Base-by-base conservation (phyloP, 2,888 invertebrate genomes). In the Caenorhabditis sulstoni region DNA sequence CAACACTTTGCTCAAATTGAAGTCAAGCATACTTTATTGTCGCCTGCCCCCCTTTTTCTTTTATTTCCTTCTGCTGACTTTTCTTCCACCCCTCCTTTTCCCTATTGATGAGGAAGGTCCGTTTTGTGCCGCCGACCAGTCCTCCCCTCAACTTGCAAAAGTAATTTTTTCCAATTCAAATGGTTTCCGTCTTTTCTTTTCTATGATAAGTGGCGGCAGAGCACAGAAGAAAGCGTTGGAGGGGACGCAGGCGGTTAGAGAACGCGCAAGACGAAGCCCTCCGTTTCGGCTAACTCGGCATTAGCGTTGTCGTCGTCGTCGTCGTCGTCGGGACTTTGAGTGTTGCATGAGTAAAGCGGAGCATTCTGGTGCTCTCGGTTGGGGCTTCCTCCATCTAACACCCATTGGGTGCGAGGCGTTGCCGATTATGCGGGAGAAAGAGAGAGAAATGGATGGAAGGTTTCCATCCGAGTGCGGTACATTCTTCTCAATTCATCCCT, bases 321-420 rank as follows among this genome's bases (percentile, higher is more conserved):
- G 3, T 58, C 73, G 70, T 55, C 73, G 41, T 41, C 50, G 57
- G 64, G 64, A 64, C 57, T 64, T 49, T 73, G 64, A 73, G 73
- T 73, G 73, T 64, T 73, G 73, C 64, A 64, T 73, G 57, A 73
- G 73, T 73, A 73, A 73, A 73, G 44, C 64, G 12, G 41, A 22
- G 39, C 62, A 62, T 71, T 71, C 57, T 47, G 62, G 35, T 47
- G 45, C 37, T 35, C 29, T 29, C 29, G 29, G 29, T 29, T 14
- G 49, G n/a, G 37, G 39, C 70, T 12, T 47, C 23, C 18, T 9
- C 23, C 22, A 37, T 41, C 50, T 11, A 49, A 39, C 23, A 44
- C 44, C 22, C 23, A 41, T 44, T 45, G 29, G 23, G 50, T 50
- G 50, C 50, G 14, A 12, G 20, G 20, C 23, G 22, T 22, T 4